Conservation (phyloP, 2,113 vertebrate species). For the Myotis yumanensis region DNA sequence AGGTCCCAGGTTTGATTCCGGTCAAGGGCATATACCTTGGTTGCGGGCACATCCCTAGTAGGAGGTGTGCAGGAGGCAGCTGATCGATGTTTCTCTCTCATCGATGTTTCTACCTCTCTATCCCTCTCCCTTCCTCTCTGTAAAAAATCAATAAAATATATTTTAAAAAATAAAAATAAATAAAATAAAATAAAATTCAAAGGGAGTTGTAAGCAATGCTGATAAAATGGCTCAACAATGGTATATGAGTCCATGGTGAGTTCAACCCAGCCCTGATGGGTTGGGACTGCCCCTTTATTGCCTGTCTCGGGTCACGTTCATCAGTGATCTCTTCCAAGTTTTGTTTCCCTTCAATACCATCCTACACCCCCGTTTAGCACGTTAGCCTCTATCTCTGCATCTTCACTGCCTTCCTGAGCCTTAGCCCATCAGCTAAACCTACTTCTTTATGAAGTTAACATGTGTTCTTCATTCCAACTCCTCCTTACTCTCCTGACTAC, state of each 20-base stretch:
- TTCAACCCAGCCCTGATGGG: too few species aligned
- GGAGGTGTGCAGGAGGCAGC: too few species aligned
- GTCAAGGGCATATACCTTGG: too few species aligned
- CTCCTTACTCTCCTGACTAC: background rate
- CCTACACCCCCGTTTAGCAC: background rate
- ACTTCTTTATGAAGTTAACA: background rate
- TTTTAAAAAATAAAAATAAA: too few species aligned
- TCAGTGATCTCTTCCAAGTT: background rate
- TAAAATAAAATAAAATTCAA: background rate
- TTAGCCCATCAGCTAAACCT: background rate
- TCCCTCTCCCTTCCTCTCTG: too few species aligned
- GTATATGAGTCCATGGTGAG: accelerated
- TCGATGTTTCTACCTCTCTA: too few species aligned
- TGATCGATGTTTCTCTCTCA: too few species aligned
- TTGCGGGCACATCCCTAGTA: too few species aligned
- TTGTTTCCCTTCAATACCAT: background rate
- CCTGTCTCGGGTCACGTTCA: accelerated
- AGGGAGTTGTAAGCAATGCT: background rate
- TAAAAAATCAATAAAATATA: too few species aligned
- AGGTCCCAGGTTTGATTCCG: too few species aligned
- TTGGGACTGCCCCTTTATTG: too few species aligned
- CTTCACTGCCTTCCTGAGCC: background rate
- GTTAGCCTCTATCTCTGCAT: accelerated
- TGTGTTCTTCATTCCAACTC: accelerated
- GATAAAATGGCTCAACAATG: background rate